These are phyloP conservation scores for Gila robusta DNA, from an alignment of 2,797 vertebrate species.

Conservation along the genomic window DNA sequence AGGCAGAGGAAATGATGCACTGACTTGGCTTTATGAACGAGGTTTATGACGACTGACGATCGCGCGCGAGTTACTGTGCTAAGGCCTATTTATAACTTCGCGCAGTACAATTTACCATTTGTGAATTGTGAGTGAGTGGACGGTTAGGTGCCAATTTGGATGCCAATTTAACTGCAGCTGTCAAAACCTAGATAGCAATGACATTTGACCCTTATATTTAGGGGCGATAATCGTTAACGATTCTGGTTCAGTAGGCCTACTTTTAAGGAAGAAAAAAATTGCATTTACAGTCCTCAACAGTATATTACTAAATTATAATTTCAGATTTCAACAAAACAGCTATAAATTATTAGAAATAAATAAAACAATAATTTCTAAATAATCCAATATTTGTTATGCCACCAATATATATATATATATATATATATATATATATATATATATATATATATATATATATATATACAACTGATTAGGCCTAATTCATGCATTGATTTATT, in stretches of 20 bases:
- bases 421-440: no score
- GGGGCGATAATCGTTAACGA: neutral
- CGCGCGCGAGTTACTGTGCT: constrained; percentile 65
- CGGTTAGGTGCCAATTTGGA: constrained; percentile 66
- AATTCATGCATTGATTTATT: neutral
- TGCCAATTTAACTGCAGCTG: constrained; percentile 77
- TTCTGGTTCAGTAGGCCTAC: neutral
- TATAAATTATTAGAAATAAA: neutral
- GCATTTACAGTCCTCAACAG: neutral
- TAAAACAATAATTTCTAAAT: neutral
- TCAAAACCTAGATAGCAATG: constrained; percentile 67
- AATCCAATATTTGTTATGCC: constrained; percentile 44
- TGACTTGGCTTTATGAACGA: constrained; percentile 67
- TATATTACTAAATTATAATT: neutral
- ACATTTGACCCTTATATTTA: constrained; percentile 28
- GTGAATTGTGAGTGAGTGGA: constrained; percentile 74
- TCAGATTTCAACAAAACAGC: neutral
- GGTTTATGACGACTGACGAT: constrained; percentile 68
- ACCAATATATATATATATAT: neutral
- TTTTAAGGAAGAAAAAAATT: neutral
- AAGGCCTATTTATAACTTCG: constrained; percentile 80
- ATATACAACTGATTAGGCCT: neutral
- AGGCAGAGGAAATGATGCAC: constrained; percentile 69
- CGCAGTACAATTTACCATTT: constrained; percentile 77
- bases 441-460: no score